A percentile compares a stretch with the other conserved stretches of the same genome.
Conservation (phyloP, 2,113 vertebrate genomes). For the Polypterus senegalus region DNA sequence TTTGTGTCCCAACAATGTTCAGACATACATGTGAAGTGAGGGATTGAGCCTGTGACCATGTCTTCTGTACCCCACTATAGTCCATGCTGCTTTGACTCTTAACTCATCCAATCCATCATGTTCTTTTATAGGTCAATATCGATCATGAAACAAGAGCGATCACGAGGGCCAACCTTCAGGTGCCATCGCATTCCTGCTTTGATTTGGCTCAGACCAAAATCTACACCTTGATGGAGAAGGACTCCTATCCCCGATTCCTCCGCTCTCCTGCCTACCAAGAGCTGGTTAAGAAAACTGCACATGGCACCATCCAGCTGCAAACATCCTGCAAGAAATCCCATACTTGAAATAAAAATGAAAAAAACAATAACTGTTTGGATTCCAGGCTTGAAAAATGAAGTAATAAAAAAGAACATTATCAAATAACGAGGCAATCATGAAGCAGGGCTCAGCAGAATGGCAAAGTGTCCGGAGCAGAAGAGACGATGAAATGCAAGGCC, state of each 20-base stretch:
- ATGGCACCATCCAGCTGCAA: conserved; percentile 3
- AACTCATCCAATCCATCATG: background rate
- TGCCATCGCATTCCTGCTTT: conserved; percentile 38
- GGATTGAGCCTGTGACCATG: no score
- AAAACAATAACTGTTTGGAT: no score
- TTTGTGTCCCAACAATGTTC: background rate
- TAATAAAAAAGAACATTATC: no score
- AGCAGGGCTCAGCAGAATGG: no score
- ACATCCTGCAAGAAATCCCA: conserved; percentile 29
- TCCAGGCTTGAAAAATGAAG: no score
- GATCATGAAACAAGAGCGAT: conserved; percentile 61
- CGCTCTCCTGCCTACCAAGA: conserved; percentile 53
- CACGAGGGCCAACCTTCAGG: conserved; percentile 41
- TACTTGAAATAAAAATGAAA: conserved; percentile 33
- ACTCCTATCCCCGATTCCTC: conserved; percentile 60
- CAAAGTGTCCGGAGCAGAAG: no score
- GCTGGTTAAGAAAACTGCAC: conserved; percentile 36
- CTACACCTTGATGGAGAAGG: conserved; percentile 59
- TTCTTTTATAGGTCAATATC: conserved; percentile 57
- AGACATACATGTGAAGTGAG: background rate
- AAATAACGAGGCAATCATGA: no score
- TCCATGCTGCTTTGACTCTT: background rate
- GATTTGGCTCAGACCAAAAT: conserved; percentile 53
- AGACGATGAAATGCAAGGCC: no score
- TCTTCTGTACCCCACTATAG: background rate